Conservation (phyloP, 1,140 invertebrate species). For the Sminthurinus signatus region DNA sequence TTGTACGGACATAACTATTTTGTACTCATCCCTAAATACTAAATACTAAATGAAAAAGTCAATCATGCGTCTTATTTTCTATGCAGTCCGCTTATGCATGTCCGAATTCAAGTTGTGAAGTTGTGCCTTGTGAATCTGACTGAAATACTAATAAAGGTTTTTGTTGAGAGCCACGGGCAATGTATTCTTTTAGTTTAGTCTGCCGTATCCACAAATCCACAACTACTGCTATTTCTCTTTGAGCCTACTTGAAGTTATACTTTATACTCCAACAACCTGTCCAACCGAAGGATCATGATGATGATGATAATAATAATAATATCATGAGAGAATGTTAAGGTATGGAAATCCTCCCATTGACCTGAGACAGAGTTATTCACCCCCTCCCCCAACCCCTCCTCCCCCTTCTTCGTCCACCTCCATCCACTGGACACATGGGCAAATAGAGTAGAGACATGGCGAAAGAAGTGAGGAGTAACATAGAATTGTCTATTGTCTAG, state of each 20-base stretch:
- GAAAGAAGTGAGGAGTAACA: not conserved
- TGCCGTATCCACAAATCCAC: too few relatives aligned
- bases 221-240: too few relatives aligned
- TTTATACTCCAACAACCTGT: not conserved
- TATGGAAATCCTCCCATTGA: not conserved
- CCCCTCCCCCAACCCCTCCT: not conserved
- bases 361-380: not conserved
- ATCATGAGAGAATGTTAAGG: too few relatives aligned
- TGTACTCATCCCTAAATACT: too few relatives aligned
- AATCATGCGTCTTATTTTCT: too few relatives aligned
- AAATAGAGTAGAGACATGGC: not conserved
- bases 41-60: too few relatives aligned
- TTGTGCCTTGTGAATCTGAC: not conserved
- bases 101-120: too few relatives aligned
- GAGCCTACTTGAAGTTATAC: too few relatives aligned
- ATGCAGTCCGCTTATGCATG: too few relatives aligned
- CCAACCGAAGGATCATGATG: not conserved
- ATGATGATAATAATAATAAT: not conserved
- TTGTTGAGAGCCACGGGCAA: not conserved
- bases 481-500: not conserved
- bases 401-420: slow-evolving; percentile 26
- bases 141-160: too few relatives aligned
- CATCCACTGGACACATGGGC: not conserved
- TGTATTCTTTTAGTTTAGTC: too few relatives aligned
- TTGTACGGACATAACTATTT: too few relatives aligned